Conservation (phyloP, 2,888 invertebrate species). For the Xestia c-nigrum region DNA sequence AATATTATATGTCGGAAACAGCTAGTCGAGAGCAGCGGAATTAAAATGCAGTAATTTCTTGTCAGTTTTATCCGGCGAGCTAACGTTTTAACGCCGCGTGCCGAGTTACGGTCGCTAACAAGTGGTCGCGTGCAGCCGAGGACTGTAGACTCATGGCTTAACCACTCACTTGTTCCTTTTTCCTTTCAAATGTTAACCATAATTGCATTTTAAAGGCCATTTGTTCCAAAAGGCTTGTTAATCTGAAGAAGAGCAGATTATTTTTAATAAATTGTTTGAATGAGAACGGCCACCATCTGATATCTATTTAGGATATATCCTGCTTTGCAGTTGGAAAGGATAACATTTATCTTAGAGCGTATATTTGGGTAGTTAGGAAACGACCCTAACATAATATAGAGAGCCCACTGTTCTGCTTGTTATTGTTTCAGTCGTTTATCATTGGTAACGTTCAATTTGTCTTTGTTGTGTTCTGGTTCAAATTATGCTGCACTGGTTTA, state of each 20-base stretch:
- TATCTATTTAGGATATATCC: neutral
- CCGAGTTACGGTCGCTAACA: slow-evolving; percentile 68
- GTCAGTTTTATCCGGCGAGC: slow-evolving; percentile 55
- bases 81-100: slow-evolving; percentile 31
- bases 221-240: slow-evolving; percentile 20
- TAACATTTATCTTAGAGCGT: slow-evolving; percentile 17
- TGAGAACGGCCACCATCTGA: neutral
- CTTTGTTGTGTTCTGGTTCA: neutral
- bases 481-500: neutral
- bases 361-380: slow-evolving; percentile 5
- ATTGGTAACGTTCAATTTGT: neutral
- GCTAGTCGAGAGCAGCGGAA: slow-evolving; percentile 31
- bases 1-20: slow-evolving; percentile 30
- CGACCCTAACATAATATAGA: neutral
- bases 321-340: neutral
- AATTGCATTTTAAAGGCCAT: slow-evolving; percentile 47
- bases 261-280: slow-evolving; percentile 22
- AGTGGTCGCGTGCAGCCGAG: slow-evolving; percentile 79
- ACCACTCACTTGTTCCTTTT: slow-evolving; percentile 66
- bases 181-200: slow-evolving; percentile 53
- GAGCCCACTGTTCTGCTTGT: neutral
- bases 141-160: slow-evolving; percentile 56
- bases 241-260: slow-evolving; percentile 12
- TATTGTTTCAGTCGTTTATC: slow-evolving; percentile 8
- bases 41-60: slow-evolving; percentile 59